Evolutionary conservation across 2,888 invertebrate species (phyloP).

Genomic region (Orthonychiurus folsomi): DNA sequence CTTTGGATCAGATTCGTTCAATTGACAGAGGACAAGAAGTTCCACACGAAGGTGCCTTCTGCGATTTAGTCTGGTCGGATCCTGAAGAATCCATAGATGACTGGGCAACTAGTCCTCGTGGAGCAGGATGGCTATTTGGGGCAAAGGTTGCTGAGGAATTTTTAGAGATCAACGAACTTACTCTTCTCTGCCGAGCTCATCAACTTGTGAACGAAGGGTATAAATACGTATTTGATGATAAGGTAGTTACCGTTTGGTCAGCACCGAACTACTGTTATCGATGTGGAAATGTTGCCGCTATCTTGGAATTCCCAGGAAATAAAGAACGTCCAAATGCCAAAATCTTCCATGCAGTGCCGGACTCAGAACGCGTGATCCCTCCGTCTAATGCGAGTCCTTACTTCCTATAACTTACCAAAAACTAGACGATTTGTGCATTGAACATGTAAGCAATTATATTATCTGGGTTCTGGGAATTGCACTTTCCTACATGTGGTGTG

Average conservation of each 20-base stretch:
- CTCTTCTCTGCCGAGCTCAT: slow-evolving; percentile 94
- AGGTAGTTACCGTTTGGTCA: slow-evolving; percentile 97
- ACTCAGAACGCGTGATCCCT: slow-evolving; percentile 85
- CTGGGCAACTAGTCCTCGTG: slow-evolving; percentile 89
- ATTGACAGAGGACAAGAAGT: slow-evolving; percentile 96
- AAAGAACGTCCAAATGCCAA: slow-evolving; percentile 57
- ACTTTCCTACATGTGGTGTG: too few relatives aligned
- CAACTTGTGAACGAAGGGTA: slow-evolving; percentile 98
- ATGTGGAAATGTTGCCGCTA: slow-evolving; percentile 96
- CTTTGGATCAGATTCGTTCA: slow-evolving; percentile 90
- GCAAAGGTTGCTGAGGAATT: slow-evolving; percentile 88
- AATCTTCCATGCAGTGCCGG: slow-evolving; percentile 92
- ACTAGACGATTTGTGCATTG: too few relatives aligned
- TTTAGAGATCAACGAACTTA: slow-evolving; percentile 83
- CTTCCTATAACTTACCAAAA: slow-evolving; percentile 60
- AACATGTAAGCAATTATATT: too few relatives aligned
- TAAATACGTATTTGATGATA: slow-evolving; percentile 96
- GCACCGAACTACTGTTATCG: slow-evolving; percentile 99
- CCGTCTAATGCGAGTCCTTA: slow-evolving; percentile 89
- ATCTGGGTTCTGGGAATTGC: too few relatives aligned
- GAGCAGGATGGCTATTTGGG: slow-evolving; percentile 97
- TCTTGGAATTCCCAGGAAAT: slow-evolving; percentile 76
- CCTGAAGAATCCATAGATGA: slow-evolving; percentile 84
- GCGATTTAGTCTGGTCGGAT: slow-evolving; percentile 99
- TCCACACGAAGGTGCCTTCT: slow-evolving; percentile 83